These are phyloP conservation scores for Nephrocerus scutellatus DNA, from an alignment of 2,888 invertebrate genomes.

Conservation along the genomic window DNA sequence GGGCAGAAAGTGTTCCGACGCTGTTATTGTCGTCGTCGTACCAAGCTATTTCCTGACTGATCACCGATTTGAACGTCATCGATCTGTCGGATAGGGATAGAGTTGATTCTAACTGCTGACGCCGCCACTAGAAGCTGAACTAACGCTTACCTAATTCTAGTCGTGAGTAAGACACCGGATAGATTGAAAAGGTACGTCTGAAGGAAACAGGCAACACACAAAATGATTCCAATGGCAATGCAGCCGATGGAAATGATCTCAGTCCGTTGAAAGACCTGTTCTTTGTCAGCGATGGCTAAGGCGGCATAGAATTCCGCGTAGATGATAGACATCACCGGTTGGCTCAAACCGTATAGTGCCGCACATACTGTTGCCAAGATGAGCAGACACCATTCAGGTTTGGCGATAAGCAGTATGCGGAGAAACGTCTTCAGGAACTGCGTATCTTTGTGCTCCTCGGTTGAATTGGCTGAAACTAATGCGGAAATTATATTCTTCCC, in stretches of 20 bases:
- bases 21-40: constrained; percentile 59
- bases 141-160: constrained; percentile 50
- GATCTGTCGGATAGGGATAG: constrained; percentile 8
- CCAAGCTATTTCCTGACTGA: constrained; percentile 65
- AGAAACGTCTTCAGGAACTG: constrained; percentile 27
- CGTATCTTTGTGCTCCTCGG: constrained; percentile 8
- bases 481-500: no score
- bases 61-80: constrained; percentile 54
- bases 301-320: constrained; percentile 67
- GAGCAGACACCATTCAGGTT: constrained; percentile 59
- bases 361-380: constrained; percentile 55
- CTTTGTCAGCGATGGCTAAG: constrained; percentile 52
- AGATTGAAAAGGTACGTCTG: constrained; percentile 64
- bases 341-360: constrained; percentile 57
- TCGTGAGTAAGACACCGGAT: constrained; percentile 64
- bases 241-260: constrained; percentile 55
- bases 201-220: constrained; percentile 57
- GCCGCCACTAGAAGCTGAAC: no score
- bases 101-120: neutral
- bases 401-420: constrained; percentile 56
- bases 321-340: constrained; percentile 62
- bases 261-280: constrained; percentile 51
- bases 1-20: constrained; percentile 58
- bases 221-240: constrained; percentile 54
- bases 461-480: no score